These are phyloP conservation scores for Bellardia bayeri DNA, from an alignment of 2,888 invertebrate genomes.

Conservation along the genomic window DNA sequence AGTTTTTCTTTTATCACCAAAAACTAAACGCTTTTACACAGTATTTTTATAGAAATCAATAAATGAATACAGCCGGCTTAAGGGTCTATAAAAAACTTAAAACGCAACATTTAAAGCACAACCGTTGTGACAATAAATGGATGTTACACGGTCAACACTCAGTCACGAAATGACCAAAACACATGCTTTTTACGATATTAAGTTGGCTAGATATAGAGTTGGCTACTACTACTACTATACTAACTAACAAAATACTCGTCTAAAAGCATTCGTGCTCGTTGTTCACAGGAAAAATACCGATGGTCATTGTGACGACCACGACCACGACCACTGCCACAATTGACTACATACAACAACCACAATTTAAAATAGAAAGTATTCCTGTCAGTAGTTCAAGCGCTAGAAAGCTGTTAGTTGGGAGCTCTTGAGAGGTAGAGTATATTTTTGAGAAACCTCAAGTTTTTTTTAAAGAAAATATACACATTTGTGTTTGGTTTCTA, in stretches of 20 bases:
- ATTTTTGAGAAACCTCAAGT: neutral
- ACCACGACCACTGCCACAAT: slow-evolving; percentile 23
- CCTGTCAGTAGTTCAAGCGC: slow-evolving; percentile 55
- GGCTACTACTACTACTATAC: slow-evolving; percentile 26
- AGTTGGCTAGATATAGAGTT: slow-evolving; percentile 20
- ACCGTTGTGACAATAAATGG: slow-evolving; percentile 21
- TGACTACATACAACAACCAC: slow-evolving; percentile 14
- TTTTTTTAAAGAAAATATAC: neutral
- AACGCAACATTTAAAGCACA: slow-evolving; percentile 59
- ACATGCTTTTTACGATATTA: slow-evolving; percentile 67
- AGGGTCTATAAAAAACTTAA: slow-evolving; percentile 22
- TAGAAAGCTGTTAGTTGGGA: slow-evolving; percentile 19
- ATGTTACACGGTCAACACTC: slow-evolving; percentile 76
- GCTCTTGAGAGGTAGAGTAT: slow-evolving; percentile 37
- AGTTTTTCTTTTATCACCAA: slow-evolving; percentile 26
- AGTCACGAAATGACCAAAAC: slow-evolving; percentile 82
- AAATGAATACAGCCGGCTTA: slow-evolving; percentile 62
- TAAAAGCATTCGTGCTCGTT: slow-evolving; percentile 26
- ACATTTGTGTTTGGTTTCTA: neutral
- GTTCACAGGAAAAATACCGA: slow-evolving; percentile 69
- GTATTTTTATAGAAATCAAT: slow-evolving; percentile 66
- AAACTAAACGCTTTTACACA: slow-evolving; percentile 21
- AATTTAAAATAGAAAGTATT: slow-evolving; percentile 67
- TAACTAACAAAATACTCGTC: neutral
- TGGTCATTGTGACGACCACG: slow-evolving; percentile 70